These are phyloP conservation scores for Drosophila fulvimacula DNA, from an alignment of 2,888 invertebrate genomes.

Conservation along the genomic window DNA sequence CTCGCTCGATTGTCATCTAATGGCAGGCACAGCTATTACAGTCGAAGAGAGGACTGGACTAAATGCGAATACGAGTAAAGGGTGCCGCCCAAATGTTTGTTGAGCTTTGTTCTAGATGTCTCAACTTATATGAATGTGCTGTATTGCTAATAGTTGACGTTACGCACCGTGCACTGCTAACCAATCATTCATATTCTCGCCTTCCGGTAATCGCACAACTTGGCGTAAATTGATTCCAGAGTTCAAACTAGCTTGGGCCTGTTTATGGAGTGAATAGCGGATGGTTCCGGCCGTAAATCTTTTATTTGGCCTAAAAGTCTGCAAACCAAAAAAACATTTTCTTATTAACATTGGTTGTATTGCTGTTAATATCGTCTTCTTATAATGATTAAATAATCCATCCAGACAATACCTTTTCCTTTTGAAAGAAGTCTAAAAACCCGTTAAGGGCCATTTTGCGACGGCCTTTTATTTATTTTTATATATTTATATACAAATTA, in stretches of 20 bases:
- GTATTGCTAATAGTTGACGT: too few relatives aligned
- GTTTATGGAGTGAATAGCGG: conserved; percentile 93
- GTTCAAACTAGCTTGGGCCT: conserved; percentile 95
- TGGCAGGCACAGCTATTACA: neutral
- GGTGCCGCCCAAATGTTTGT: too few relatives aligned
- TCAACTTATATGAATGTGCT: neutral
- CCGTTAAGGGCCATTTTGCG: conserved; percentile 88
- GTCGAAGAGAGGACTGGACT: neutral
- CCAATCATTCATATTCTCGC: conserved; percentile 96
- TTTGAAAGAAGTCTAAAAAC: conserved; percentile 91
- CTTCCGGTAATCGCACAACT: conserved; percentile 92
- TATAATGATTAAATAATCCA: neutral
- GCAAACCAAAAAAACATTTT: conserved; percentile 4
- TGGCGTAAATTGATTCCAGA: conserved; percentile 93
- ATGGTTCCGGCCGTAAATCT: conserved; percentile 94
- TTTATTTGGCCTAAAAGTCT: conserved; percentile 96
- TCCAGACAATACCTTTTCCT: conserved; percentile 88
- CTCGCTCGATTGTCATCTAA: neutral
- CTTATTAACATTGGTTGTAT: neutral
- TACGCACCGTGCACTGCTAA: conserved; percentile 92
- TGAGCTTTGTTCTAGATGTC: neutral
- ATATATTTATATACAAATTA: conserved; percentile 15
- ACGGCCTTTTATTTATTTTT: conserved; percentile 6
- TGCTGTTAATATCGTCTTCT: neutral
- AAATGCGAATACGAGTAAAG: neutral